Conservation (phyloP, 23 tunicate species). For the Ciona savignyi region DNA sequence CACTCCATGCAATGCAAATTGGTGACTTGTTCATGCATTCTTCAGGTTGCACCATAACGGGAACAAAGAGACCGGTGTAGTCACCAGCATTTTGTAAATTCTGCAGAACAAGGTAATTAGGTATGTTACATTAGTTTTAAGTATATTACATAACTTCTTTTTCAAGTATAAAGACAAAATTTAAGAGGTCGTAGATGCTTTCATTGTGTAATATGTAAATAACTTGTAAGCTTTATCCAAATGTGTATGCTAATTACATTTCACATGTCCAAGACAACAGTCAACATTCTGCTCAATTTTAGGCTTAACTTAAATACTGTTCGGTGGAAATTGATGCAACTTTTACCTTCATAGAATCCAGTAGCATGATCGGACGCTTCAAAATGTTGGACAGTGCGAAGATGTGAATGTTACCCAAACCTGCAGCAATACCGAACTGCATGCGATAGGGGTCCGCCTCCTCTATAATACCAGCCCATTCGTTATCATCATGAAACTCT, state of each 20-base stretch:
- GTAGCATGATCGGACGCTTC: slow-evolving; percentile 71
- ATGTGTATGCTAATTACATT: too few relatives aligned
- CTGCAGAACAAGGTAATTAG: slow-evolving; percentile 13
- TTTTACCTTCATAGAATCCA: slow-evolving; percentile 66
- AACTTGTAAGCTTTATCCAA: too few relatives aligned
- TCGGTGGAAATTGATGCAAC: too few relatives aligned
- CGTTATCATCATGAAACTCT: slow-evolving; percentile 55
- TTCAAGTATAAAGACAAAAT: neutral
- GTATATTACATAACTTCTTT: neutral
- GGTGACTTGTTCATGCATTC: slow-evolving; percentile 50
- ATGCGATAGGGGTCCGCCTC: slow-evolving; percentile 76
- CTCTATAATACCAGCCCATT: slow-evolving; percentile 46
- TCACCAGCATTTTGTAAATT: slow-evolving; percentile 80
- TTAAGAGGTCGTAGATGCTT: neutral
- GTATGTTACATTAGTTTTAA: neutral
- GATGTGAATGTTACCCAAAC: slow-evolving; percentile 87
- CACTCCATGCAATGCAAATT: slow-evolving; percentile 81
- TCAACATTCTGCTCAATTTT: too few relatives aligned
- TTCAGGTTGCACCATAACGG: slow-evolving; percentile 49
- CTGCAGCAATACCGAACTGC: slow-evolving; percentile 26
- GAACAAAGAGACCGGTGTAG: slow-evolving; percentile 79
- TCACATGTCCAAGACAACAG: too few relatives aligned
- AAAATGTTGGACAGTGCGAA: slow-evolving; percentile 73
- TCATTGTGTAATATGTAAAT: neutral
- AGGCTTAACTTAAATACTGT: too few relatives aligned